These are phyloP conservation scores for Archivesica marissinica DNA, from an alignment of 1,140 invertebrate species.

Conservation along the genomic window DNA sequence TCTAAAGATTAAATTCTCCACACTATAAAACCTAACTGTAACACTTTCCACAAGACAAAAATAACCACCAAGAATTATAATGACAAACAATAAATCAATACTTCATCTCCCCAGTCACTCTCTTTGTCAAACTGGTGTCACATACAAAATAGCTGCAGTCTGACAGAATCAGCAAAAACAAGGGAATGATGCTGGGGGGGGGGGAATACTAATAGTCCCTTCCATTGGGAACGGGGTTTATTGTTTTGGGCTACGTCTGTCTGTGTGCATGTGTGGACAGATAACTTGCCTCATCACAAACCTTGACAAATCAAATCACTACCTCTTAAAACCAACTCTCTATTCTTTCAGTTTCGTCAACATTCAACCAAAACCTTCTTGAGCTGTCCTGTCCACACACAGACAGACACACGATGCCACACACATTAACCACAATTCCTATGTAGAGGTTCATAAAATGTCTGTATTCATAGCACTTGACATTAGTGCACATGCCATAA, in stretches of 20 bases:
- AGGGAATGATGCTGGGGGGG: not conserved
- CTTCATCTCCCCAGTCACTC: not conserved
- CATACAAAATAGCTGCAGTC: not conserved
- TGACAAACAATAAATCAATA: slow-evolving; percentile 25
- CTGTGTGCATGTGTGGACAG: not conserved
- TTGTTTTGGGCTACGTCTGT: not conserved
- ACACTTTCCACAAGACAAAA: slow-evolving; percentile 3
- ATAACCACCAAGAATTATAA: slow-evolving; percentile 4
- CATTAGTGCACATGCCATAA: no score
- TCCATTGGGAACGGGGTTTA: not conserved
- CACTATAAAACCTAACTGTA: slow-evolving; percentile 18
- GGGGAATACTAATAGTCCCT: not conserved
- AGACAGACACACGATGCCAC: no score
- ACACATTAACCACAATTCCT: no score
- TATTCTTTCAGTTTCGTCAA: not conserved
- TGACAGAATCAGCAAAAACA: slow-evolving; percentile 4
- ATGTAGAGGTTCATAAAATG: no score
- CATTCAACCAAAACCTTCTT: no score
- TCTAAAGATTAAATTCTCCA: not conserved
- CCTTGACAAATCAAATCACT: no score
- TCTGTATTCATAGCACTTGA: no score
- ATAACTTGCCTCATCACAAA: not conserved
- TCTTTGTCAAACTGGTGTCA: slow-evolving; percentile 32
- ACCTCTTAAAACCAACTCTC: not conserved
- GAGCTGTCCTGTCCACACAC: no score